Evolutionary conservation across 92 coral and sea anemone species (phyloP).

Genomic region (Palythoa heliodiscus): DNA sequence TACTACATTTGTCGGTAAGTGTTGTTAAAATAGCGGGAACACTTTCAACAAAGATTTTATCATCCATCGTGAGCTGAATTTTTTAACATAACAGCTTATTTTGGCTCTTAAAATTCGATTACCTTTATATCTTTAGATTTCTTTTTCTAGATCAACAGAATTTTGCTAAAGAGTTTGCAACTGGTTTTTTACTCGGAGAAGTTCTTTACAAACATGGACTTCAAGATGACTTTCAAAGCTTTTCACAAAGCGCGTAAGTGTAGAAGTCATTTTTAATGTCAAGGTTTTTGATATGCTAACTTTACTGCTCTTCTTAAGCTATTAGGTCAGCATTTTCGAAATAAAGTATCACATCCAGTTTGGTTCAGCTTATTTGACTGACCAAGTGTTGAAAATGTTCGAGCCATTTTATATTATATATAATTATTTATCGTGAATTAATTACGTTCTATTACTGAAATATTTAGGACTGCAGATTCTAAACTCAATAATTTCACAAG

Average conservation of each 20-base stretch:
- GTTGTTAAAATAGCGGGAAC: neutral
- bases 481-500: conserved; percentile 94
- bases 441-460: too few relatives aligned
- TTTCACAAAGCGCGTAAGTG: conserved; percentile 86
- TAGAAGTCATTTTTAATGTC: neutral
- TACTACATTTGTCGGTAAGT: conserved; percentile 86
- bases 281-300: too few relatives aligned
- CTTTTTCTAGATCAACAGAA: conserved; percentile 74
- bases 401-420: too few relatives aligned
- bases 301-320: too few relatives aligned
- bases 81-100: too few relatives aligned
- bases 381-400: too few relatives aligned
- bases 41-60: neutral
- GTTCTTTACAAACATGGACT: conserved; percentile 87
- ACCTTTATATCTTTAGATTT: too few relatives aligned
- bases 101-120: too few relatives aligned
- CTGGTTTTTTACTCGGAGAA: conserved; percentile 93
- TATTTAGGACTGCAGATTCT: conserved; percentile 89
- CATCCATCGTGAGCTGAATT: neutral
- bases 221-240: conserved; percentile 90
- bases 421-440: too few relatives aligned
- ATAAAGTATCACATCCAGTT: too few relatives aligned
- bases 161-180: conserved; percentile 87
- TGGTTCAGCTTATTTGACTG: too few relatives aligned
- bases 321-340: too few relatives aligned